phyloP scores from a whole-genome alignment of 2,797 vertebrate species.

The Cyprinodon diabolis region DNA sequence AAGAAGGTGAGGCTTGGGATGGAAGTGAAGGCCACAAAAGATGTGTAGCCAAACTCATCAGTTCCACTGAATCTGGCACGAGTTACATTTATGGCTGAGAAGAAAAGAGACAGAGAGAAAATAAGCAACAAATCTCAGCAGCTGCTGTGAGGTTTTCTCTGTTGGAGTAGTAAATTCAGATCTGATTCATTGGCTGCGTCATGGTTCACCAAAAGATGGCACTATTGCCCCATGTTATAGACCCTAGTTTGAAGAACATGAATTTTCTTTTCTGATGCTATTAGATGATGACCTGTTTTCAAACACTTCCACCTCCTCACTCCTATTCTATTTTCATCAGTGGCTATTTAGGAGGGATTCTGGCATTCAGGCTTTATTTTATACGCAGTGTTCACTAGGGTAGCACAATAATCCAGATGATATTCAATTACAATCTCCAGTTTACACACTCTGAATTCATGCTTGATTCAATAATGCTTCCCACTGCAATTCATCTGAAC shows the following conservation, averaged over 20 bases:
- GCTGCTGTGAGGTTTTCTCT: slow-evolving; percentile 3
- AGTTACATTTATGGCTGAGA: slow-evolving; percentile 84
- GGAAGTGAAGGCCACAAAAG: slow-evolving; percentile 83
- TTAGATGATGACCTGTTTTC: slow-evolving; percentile 76
- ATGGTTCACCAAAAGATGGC: slow-evolving; percentile 78
- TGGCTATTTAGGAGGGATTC: slow-evolving; percentile 66
- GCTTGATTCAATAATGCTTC: slow-evolving; percentile 63
- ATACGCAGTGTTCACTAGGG: slow-evolving; percentile 57
- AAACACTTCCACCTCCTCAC: slow-evolving; percentile 72
- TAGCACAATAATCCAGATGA: slow-evolving; percentile 54
- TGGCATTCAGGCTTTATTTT: slow-evolving; percentile 53
- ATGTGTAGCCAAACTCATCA: slow-evolving; percentile 86
- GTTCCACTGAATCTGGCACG: slow-evolving; percentile 84
- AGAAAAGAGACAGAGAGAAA: not conserved
- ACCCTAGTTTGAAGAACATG: slow-evolving; percentile 17
- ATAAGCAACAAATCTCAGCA: slow-evolving; percentile 22
- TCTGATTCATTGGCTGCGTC: slow-evolving; percentile 26
- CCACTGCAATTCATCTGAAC: slow-evolving; percentile 52
- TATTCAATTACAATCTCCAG: slow-evolving; percentile 70
- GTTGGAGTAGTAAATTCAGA: slow-evolving; percentile 19
- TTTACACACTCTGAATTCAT: slow-evolving; percentile 65
- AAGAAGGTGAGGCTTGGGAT: slow-evolving; percentile 79
- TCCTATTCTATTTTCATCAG: slow-evolving; percentile 76
- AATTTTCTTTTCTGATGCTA: slow-evolving; percentile 57
- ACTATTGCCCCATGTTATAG: slow-evolving; percentile 74